Base-by-base conservation (phyloP, 2,888 invertebrate genomes). In the Lacanobia wlatinum region DNA sequence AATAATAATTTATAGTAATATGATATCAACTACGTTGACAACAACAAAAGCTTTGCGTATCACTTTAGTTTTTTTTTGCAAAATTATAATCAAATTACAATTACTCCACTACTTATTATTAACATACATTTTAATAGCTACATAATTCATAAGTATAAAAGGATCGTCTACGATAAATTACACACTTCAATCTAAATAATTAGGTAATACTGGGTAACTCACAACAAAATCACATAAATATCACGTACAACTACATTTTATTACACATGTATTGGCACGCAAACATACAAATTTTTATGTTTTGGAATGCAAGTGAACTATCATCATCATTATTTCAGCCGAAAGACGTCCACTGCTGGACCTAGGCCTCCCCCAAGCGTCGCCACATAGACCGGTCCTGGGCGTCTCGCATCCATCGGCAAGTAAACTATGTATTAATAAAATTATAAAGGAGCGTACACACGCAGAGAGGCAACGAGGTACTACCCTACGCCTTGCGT, bases 131-230 rank as follows among this genome's bases (percentile, higher is more conserved):
- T 52, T 71, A 72, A 1, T 21, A 43, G 34, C 79, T 79, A 82
- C 69, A 72, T 60, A 72, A 67, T 73, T 71, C 18, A 66, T 53
- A 78, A 48, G 59, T 84, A 66, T 66, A 76, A 70, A 83, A 84
- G 34, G 52, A 73, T 68, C n/a, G 40, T 63, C 52, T 55, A 72
- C 43, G 62, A 58, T 48, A 61, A 43, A 60, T 63, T 28, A 68
- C 52, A 67, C 38, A 78, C 58, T 40, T 55, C 48, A 77, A 69
- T 69, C 52, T 73, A 78, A 63, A 55, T 73, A 75, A 68, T 72
- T 76, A 59, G 59, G 40, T 59, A 83, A 83, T 83, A 87, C 85
- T 82, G 83, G 66, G 55, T 85, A 81, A 73, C 76, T 82, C 84
- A 86, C 81, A 83, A 78, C 70, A 62, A 65, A 75, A 81, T 86